These are phyloP conservation scores for Junonia oenone DNA, from an alignment of 2,888 invertebrate genomes.

Conservation along the genomic window DNA sequence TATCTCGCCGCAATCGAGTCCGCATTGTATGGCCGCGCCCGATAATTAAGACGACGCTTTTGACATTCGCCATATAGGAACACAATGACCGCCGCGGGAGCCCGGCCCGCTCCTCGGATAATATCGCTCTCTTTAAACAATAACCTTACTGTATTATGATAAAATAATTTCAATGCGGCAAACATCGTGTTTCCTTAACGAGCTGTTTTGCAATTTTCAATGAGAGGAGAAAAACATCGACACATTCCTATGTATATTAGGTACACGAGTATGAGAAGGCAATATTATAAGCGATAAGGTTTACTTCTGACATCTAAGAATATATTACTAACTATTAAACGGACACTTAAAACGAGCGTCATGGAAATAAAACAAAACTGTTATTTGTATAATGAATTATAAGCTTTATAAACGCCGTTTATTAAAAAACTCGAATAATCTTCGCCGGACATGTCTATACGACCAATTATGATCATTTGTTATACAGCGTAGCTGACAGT, in stretches of 20 bases:
- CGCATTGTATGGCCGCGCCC: conserved; percentile 74
- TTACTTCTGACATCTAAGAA: neutral
- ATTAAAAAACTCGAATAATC: conserved; percentile 18
- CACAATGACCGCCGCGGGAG: conserved; percentile 78
- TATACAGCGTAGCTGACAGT: conserved; percentile 54
- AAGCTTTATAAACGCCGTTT: neutral
- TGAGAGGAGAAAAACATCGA: conserved; percentile 39
- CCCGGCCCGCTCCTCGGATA: conserved; percentile 59
- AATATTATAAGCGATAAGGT: conserved; percentile 17
- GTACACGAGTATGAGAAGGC: conserved; percentile 2
- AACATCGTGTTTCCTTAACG: conserved; percentile 71
- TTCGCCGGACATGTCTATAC: conserved; percentile 27
- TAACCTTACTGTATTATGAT: conserved; percentile 74
- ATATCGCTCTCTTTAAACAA: conserved; percentile 73
- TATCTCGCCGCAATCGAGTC: conserved; percentile 76
- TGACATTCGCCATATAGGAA: conserved; percentile 80
- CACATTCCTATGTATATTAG: conserved; percentile 43
- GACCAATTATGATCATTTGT: conserved; percentile 34
- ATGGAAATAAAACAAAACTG: neutral
- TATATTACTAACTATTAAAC: neutral
- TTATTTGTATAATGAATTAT: neutral
- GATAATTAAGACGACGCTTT: conserved; percentile 80
- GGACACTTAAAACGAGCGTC: neutral
- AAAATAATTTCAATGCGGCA: conserved; percentile 73
- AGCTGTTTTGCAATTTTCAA: conserved; percentile 55